Evolutionary conservation across 2,888 invertebrate genomes (phyloP).

Genomic region (Volucella bombylans): DNA sequence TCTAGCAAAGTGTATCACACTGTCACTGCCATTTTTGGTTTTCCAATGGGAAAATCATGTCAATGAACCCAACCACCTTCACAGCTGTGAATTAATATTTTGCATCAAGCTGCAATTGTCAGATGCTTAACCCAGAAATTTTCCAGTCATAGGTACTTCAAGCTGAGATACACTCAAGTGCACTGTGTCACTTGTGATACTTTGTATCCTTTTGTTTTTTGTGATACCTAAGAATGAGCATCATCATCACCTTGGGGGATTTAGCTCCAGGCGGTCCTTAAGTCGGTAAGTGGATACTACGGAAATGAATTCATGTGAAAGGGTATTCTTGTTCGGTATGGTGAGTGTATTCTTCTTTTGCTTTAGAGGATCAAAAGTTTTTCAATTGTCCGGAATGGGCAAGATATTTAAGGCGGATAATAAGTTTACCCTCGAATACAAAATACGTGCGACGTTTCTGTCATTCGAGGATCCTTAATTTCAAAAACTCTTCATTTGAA

Average conservation of each 20-base stretch:
- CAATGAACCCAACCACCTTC: slow-evolving; percentile 28
- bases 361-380: too few species aligned
- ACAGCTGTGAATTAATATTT: slow-evolving; percentile 14
- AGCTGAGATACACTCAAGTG: slow-evolving; percentile 14
- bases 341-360: too few species aligned
- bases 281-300: too few species aligned
- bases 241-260: slow-evolving; percentile 1
- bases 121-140: slow-evolving; percentile 27
- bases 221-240: not conserved
- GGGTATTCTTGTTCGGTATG: too few species aligned
- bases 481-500: too few species aligned
- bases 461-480: too few species aligned
- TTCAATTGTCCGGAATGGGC: too few species aligned
- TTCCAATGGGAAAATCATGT: slow-evolving; percentile 22
- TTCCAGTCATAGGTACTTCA: not conserved
- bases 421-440: too few species aligned
- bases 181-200: slow-evolving; percentile 12
- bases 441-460: too few species aligned
- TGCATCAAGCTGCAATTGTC: slow-evolving; percentile 22
- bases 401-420: too few species aligned
- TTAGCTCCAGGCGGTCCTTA: too few species aligned
- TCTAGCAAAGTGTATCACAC: not conserved
- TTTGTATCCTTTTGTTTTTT: slow-evolving; percentile 4
- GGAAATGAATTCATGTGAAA: too few species aligned
- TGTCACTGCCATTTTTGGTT: not conserved